Base-by-base conservation (phyloP, 35 echinoderm and acorn worm genomes). In the Lytechinus pictus region DNA sequence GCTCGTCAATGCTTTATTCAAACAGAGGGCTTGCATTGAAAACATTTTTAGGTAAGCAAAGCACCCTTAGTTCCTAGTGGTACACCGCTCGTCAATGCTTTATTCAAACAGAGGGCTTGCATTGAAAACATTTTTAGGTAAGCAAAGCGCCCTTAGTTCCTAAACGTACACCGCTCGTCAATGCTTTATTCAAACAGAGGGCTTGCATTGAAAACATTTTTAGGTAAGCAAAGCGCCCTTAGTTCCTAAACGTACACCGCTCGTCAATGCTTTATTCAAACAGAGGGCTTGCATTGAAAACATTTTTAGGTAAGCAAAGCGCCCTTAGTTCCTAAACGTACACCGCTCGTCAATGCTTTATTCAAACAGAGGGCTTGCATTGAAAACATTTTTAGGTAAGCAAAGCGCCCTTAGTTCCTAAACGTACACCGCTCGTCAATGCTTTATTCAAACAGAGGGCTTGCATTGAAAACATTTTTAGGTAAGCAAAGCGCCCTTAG, bases 271-370 rank as follows among this genome's bases (percentile, higher is more conserved):
- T 51, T 94, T 99, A 10, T 99, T 99, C 97, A 99, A 98, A 94
- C 98, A 99, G 86, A 92, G 97, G 27, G 97, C 98, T 27, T 99
- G 98, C 57, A 97, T 99, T 19, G 98, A 99, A 90, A 99, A 99
- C 87, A 97, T 99, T n/a, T 99, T 99, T 95, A 97, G 97, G 98
- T 99, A 92, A 96, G 96, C 10, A 71, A 24, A 11, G 0, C 33
- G 2, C 33, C 33, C 33, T 44, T 44, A 2, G 33, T 52, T 6
- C 89, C 28, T 44, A 87, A 8, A 51, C 0, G 11, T 56, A 33
- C 10, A 9, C 1, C 54, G 51, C 24, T 6, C 11, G 10, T 8
- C 51, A 9, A 24, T 27, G 54, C 9, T 54, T 9, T 79, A 71
- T 24, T 53, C 8, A 5, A 53, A 52, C 11, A 94, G 19, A 14